Evolutionary conservation across 2,888 invertebrate species (phyloP), one percentile per base, ranked within the genome.

Genomic region (Chromoteleia sp.): DNA sequence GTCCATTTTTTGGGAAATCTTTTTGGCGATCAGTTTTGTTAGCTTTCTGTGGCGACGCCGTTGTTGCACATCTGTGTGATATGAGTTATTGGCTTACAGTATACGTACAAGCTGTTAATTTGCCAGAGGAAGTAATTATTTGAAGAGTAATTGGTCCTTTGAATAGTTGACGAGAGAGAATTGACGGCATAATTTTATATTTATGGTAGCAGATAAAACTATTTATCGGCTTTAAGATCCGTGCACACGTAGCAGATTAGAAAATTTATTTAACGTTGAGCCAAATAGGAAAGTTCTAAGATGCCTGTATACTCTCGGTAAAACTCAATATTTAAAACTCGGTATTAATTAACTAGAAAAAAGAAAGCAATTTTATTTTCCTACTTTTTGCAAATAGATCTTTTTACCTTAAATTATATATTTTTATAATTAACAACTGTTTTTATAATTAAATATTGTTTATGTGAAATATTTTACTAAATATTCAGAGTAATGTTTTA

Each of bases 41-140:
- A 7, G n/a, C 8, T 33, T 63, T 65, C 25, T 3, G 4, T 25
- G 0, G 25, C 25, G 14, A 39, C n/a, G 7, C 21, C 6, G 7
- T 25, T 52, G 10, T 67, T 41, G 12, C 8, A 14, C 4, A 41
- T 67, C 17, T 54, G 5, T 67, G 67, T 67, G 30, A 43, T 54
- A 67, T 54, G 29, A 52, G 7, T 67, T 39, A 67, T 67, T 54
- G 54, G 67, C n/a, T 67, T 54, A 54, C 41, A 14, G 12, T 39
- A 39, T 14, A 41, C 45, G 14, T 29, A 25, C 15, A 25, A 15
- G 43, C 43, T 61, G 54, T 73, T 63, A 30, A 54, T 73, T 52
- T 61, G 19, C 33, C 33, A 73, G 43, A 73, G 61, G 73, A 65
- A 74, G 65, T 74, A 56, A 74, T 74, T 65, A 65, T 45, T 65